phyloP scores from a whole-genome alignment of 2,888 invertebrate genomes.

The Brachypterus glaber region DNA sequence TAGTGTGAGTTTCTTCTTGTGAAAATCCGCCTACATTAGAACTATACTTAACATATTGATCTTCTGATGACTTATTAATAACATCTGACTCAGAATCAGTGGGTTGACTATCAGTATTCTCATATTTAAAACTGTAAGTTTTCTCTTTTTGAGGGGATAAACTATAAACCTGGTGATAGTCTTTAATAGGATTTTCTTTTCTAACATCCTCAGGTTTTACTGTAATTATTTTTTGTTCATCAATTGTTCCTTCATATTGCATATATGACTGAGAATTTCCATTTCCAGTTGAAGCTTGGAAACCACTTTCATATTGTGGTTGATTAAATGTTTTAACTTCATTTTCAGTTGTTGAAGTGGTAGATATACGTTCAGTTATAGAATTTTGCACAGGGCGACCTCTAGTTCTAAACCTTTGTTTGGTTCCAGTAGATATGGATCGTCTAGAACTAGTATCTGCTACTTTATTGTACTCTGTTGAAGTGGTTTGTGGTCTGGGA shows the following conservation, averaged over 20 bases:
- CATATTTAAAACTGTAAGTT: slow-evolving; percentile 19
- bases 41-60: slow-evolving; percentile 19
- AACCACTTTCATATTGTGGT: slow-evolving; percentile 18
- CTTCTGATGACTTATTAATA: slow-evolving; percentile 17
- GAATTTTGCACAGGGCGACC: slow-evolving; percentile 27
- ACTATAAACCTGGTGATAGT: slow-evolving; percentile 20
- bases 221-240: slow-evolving; percentile 21
- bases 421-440: slow-evolving; percentile 17
- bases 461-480: slow-evolving; percentile 20
- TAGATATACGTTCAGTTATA: slow-evolving; percentile 22
- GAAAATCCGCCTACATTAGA: slow-evolving; percentile 13
- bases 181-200: slow-evolving; percentile 12
- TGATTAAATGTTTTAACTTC: slow-evolving; percentile 19
- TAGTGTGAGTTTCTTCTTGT: slow-evolving; percentile 19
- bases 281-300: slow-evolving; percentile 15
- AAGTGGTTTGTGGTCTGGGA: slow-evolving; percentile 25
- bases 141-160: slow-evolving; percentile 15
- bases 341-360: slow-evolving; percentile 25
- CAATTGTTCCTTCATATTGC: slow-evolving; percentile 26
- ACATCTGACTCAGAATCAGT: slow-evolving; percentile 11
- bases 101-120: slow-evolving; percentile 26
- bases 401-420: slow-evolving; percentile 33
- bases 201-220: slow-evolving; percentile 12
- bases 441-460: slow-evolving; percentile 20
- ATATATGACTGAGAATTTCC: slow-evolving; percentile 26